Conservation (phyloP, 2,113 vertebrate species). For the Struthio camelus region DNA sequence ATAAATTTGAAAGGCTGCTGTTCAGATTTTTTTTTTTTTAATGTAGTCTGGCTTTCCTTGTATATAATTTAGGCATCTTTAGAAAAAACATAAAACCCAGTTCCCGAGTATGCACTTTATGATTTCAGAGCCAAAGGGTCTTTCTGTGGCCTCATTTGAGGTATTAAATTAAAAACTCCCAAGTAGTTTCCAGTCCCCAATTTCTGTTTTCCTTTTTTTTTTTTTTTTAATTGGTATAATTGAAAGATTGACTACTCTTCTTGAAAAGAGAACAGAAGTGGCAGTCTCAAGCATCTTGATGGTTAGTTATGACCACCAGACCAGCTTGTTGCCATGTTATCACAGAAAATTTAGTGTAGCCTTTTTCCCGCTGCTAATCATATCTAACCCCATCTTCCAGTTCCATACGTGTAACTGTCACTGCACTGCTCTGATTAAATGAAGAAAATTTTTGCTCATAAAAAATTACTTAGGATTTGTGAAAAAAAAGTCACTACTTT, state of each 20-base stretch:
- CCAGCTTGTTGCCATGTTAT: not conserved
- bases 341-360: not conserved
- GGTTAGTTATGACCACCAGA: not conserved
- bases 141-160: conserved; percentile 36
- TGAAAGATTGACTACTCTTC: not conserved
- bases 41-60: conserved; percentile 69
- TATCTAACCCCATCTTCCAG: not conserved
- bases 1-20: conserved; percentile 91
- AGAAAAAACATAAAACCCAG: conserved; percentile 37
- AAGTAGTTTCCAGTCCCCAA: not conserved
- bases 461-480: not conserved
- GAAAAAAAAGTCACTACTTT: not conserved
- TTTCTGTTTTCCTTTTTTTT: fast-evolving
- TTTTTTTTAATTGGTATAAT: not conserved
- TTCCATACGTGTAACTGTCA: not conserved
- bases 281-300: not conserved
- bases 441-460: not conserved
- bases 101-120: conserved; percentile 37
- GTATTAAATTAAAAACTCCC: conserved; percentile 30
- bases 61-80: conserved; percentile 75
- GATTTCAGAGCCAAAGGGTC: conserved; percentile 48
- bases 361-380: not conserved
- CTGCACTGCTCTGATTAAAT: fast-evolving
- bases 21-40: conserved; percentile 66
- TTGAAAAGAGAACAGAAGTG: not conserved